Evolutionary conservation across 2,797 vertebrate species (phyloP).

Genomic region (Muscicapa striata): DNA sequence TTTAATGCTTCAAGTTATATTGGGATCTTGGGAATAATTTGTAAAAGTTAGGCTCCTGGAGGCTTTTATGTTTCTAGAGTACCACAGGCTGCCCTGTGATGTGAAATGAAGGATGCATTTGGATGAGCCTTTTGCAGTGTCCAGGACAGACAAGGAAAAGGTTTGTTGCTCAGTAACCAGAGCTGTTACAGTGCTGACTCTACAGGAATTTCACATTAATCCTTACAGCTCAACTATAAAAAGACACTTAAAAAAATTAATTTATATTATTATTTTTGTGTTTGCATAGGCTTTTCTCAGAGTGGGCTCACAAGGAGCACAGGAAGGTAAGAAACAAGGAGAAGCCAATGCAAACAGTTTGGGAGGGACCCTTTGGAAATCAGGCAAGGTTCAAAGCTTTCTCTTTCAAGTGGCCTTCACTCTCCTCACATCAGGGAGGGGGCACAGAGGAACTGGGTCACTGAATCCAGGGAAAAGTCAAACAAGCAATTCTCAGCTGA

Average conservation of each 20-base stretch:
- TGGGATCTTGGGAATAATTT: not conserved
- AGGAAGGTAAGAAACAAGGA: not conserved
- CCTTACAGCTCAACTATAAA: not conserved
- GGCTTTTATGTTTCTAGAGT: not conserved
- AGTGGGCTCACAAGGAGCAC: not conserved
- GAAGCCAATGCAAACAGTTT: slow-evolving; percentile 1
- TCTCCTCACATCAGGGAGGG: not conserved
- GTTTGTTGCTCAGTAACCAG: slow-evolving; percentile 8
- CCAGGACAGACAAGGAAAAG: not conserved
- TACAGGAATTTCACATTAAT: not conserved
- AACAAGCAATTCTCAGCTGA: not conserved
- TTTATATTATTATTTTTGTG: not conserved
- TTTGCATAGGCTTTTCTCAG: not conserved
- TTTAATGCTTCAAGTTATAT: not conserved
- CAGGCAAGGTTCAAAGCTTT: not conserved
- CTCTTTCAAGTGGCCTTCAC: not conserved
- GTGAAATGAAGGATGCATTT: not conserved
- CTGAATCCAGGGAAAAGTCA: not conserved
- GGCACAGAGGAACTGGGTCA: not conserved
- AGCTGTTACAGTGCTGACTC: not conserved
- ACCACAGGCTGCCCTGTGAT: not conserved
- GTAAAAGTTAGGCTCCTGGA: not conserved
- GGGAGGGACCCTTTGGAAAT: not conserved
- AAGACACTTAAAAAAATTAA: not conserved
- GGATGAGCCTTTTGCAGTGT: not conserved